phyloP scores from a whole-genome alignment of 2,888 invertebrate species.

The Zaprionus bogoriensis region DNA sequence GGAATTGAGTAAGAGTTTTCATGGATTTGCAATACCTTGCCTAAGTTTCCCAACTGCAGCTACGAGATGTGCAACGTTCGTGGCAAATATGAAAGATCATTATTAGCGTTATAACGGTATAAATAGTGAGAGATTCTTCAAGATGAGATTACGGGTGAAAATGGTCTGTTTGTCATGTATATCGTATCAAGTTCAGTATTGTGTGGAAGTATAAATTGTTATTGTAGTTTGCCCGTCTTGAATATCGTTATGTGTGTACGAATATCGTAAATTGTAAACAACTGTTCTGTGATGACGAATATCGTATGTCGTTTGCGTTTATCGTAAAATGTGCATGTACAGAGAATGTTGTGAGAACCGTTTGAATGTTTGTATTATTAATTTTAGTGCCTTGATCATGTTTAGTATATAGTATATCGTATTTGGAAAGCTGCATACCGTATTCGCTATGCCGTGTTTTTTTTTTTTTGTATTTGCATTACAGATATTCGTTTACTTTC shows the following conservation, averaged over 20 bases:
- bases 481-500: neutral
- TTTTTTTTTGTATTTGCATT: neutral
- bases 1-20: slow-evolving; percentile 9
- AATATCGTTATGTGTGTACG: neutral
- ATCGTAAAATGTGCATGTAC: neutral
- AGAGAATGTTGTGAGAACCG: too few relatives aligned
- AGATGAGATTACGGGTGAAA: slow-evolving; percentile 3
- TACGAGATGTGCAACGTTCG: slow-evolving; percentile 54
- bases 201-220: too few relatives aligned
- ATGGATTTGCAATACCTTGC: slow-evolving; percentile 73
- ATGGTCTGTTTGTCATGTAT: slow-evolving; percentile 36
- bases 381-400: too few relatives aligned
- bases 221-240: too few relatives aligned
- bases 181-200: slow-evolving; percentile 1
- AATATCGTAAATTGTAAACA: neutral
- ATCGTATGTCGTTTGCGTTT: neutral
- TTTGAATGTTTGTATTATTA: neutral
- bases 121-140: neutral
- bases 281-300: neutral
- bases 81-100: slow-evolving; percentile 58
- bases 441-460: too few relatives aligned
- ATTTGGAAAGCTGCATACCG: neutral
- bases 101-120: slow-evolving; percentile 25
- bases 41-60: slow-evolving; percentile 82
- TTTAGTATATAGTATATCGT: neutral